Base-by-base conservation (phyloP, 2,888 invertebrate genomes). In the Eupithecia centaureata region DNA sequence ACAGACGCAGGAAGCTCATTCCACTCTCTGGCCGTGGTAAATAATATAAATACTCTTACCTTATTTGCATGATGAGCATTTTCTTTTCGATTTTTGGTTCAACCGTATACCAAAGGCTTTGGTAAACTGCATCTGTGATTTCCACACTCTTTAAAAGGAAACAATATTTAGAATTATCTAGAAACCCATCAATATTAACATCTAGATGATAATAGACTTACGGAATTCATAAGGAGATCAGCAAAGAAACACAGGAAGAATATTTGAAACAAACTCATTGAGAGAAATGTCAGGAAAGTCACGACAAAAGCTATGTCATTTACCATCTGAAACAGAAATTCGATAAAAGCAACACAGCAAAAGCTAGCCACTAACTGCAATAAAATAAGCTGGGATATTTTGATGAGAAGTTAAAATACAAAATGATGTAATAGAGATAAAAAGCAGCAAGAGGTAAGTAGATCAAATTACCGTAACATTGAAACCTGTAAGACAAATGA, bases 401-500 rank as follows among this genome's bases (percentile, higher is more conserved):
- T n/a, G 7, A 3, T 10, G 42, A 18, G 18, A 5, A 42, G n/a
- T n/a, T n/a, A n/a, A n/a, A n/a, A n/a, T n/a, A n/a, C n/a, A n/a
- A n/a, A n/a, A n/a, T n/a, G n/a, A n/a, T n/a, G n/a, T n/a, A n/a
- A n/a, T n/a, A 38, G 7, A 18, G 18, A 18, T 35, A 15, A 38
- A 38, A 38, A n/a, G 7, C 18, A 18, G 15, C 2, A 54, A 54
- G 12, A 8, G 30, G 27, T 28, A n/a, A 4, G 18, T 12, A 18
- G 18, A 18, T 5, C 10, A 32, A 33, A n/a, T 57, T 57, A 57
- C 57, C 57, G 57, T 57, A 28, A 57, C 57, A 22, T 63, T 63
- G 35, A 63, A 63, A 27, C 63, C 63, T 7, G 63, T 25, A 15
- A 63, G 18, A 35, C 63, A 63, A 38, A 63, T 63, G 12, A 56